Evolutionary conservation across 2,797 vertebrate genomes (phyloP), one percentile per base, ranked within the genome.

Genomic region (Sebastes cheni): DNA sequence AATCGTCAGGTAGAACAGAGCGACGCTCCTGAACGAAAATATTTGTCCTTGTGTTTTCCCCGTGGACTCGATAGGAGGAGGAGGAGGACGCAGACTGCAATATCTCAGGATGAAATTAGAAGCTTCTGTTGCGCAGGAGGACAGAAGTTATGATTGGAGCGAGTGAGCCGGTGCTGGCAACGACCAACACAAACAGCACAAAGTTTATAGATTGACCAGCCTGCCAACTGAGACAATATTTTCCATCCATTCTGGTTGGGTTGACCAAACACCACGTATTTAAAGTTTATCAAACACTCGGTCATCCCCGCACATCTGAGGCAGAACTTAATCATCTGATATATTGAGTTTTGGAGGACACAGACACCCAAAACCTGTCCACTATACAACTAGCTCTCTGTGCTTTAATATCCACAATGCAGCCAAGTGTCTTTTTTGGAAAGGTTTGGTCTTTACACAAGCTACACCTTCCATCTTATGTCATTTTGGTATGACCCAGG

Each of bases 281-380:
- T 94, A 81, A 95, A 93, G 94, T 96, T 96, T 95, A 96, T 95
- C 92, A 94, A 93, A 93, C 88, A 93, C 89, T 94, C 94, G 92
- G 94, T 96, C 95, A 94, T 93, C 93, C 91, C 89, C 81, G 75
- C 91, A 89, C 91, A 90, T 91, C 81, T 71, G 80, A 79, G 88
- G 91, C 89, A 90, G 85, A 83, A 85, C 86, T 91, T 89, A 83
- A 94, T 95, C 90, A 90, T 88, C 82, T 93, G 80, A 92, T 91
- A 87, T 86, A 91, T 91, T 80, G 84, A 89, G 85, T 85, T 91
- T 88, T 81, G 69, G 85, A 88, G 75, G 29, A 87, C 78, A 80
- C 52, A 70, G 75, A 82, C 65, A 80, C 66, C 66, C 60, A 67
- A 83, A 87, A 83, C 80, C 78, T 66, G 78, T 60, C 36, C 79